Evolutionary conservation across 1,140 invertebrate genomes (phyloP).

Genomic region (Calliopsis andreniformis): DNA sequence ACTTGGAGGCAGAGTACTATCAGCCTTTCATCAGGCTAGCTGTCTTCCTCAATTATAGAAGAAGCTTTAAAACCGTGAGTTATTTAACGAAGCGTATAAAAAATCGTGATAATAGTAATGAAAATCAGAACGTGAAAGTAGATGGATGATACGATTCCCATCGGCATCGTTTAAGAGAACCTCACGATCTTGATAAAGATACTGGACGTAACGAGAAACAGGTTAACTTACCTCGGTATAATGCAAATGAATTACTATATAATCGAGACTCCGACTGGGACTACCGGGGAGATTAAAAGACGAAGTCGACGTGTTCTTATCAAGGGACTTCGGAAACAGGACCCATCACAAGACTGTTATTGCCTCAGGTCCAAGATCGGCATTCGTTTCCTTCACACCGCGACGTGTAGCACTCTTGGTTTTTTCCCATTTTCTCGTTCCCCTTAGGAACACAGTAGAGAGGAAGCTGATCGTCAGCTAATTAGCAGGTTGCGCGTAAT

Average conservation of each 20-base stretch:
- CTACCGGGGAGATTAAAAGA: neutral
- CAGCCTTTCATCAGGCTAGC: too few species aligned
- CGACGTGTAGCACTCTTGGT: neutral
- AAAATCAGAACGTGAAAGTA: too few species aligned
- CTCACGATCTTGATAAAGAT: neutral
- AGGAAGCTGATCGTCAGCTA: conserved; percentile 40
- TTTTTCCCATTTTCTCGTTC: neutral
- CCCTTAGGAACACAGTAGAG: conserved; percentile 11
- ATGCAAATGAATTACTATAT: neutral
- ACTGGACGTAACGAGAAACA: neutral
- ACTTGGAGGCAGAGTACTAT: too few species aligned
- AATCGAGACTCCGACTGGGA: neutral
- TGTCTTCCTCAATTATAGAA: too few species aligned
- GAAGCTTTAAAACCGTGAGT: too few species aligned
- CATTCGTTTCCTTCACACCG: neutral
- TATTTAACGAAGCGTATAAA: too few species aligned
- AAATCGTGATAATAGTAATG: too few species aligned
- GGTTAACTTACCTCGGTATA: neutral
- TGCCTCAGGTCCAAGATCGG: neutral
- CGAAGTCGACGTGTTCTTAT: neutral
- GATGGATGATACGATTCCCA: too few species aligned
- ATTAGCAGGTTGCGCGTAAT: conserved; percentile 51
- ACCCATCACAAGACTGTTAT: conserved; percentile 6
- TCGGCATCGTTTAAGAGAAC: neutral
- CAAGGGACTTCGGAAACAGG: neutral